Percentiles rank a stretch among this genome's conserved stretches.
Conservation (phyloP, 2,113 vertebrate species). For the Centropus unirufus region DNA sequence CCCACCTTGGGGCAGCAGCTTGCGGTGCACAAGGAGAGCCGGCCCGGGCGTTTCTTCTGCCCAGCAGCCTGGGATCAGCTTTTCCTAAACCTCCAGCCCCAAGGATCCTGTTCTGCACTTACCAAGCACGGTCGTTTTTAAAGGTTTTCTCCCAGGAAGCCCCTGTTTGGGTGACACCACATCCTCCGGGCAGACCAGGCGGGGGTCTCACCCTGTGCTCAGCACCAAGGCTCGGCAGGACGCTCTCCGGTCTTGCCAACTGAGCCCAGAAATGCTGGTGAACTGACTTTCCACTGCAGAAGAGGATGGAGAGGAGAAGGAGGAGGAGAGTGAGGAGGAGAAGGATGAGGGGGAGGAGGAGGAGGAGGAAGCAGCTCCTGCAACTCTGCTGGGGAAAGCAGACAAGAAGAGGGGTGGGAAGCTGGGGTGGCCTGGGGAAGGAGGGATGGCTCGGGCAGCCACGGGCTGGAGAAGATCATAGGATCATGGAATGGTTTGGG, state of each 20-base stretch:
- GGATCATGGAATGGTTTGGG: too few species aligned
- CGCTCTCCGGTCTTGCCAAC: background rate
- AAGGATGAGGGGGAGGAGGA: background rate
- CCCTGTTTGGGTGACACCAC: background rate
- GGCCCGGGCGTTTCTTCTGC: background rate
- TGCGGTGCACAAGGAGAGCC: background rate
- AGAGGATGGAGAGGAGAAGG: background rate
- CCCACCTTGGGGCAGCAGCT: background rate
- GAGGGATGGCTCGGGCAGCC: background rate
- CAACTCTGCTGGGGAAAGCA: background rate
- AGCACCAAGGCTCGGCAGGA: background rate
- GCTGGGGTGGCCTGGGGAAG: background rate
- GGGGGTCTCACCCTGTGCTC: background rate
- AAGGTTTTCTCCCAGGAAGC: background rate
- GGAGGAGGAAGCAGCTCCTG: background rate
- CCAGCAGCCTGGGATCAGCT: background rate
- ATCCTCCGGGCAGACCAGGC: background rate
- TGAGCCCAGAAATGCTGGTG: background rate
- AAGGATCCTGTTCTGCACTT: background rate
- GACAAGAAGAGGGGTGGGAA: background rate
- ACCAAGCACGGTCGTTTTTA: background rate
- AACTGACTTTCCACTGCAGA: background rate
- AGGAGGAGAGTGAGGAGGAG: too few species aligned
- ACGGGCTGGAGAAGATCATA: background rate
- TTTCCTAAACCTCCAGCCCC: background rate